Percentiles rank a stretch among this genome's conserved stretches.
phyloP scores from a whole-genome alignment of 2,888 invertebrate genomes.

The Pheosia tremula region DNA sequence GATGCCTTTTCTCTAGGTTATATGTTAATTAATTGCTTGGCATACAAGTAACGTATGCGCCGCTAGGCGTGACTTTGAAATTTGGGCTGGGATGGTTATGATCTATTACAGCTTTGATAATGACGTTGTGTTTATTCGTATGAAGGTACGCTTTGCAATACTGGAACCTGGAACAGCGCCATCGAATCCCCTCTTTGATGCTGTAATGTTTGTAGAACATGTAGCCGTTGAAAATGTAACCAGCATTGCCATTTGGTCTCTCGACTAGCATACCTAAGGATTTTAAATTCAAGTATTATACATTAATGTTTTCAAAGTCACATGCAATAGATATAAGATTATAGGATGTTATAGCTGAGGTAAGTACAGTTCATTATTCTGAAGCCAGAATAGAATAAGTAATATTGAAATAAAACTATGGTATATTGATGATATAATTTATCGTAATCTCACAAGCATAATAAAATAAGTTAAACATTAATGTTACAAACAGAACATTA shows the following conservation, averaged over 20 bases:
- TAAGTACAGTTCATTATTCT: no score
- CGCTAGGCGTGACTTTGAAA: neutral
- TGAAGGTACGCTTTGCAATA: constrained; percentile 7
- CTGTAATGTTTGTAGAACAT: constrained; percentile 26
- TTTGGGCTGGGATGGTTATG: constrained; percentile 1
- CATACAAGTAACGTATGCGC: neutral
- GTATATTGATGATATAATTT: no score
- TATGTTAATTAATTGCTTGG: neutral
- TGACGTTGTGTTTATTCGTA: neutral
- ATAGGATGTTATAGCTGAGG: neutral
- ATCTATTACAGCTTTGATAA: neutral
- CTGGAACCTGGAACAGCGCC: constrained; percentile 27
- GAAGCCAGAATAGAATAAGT: no score
- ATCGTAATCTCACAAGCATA: neutral
- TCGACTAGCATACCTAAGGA: neutral
- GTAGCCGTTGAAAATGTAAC: constrained; percentile 20
- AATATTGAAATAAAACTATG: neutral
- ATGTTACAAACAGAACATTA: neutral
- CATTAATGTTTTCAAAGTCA: no score
- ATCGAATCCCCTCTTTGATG: constrained; percentile 23
- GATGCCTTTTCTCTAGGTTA: no score
- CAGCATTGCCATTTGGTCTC: constrained; percentile 3
- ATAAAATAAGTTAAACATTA: neutral
- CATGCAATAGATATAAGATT: no score
- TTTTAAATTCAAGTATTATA: neutral